A percentile compares a stretch with the other conserved stretches of the same genome.
phyloP scores from a whole-genome alignment of 1,140 invertebrate species.

The Pararge aegeria region DNA sequence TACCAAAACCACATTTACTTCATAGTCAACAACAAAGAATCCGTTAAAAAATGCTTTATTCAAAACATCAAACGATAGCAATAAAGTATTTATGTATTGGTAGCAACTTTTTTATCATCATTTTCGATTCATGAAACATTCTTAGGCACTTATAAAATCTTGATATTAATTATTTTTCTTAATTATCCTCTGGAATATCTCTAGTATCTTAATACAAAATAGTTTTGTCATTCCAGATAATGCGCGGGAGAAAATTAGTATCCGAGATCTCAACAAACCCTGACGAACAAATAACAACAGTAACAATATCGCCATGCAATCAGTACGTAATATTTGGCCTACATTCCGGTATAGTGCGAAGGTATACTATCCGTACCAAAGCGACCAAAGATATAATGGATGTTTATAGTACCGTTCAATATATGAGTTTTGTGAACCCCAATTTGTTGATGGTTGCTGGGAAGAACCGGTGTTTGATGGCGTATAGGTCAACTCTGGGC shows the following conservation, averaged over 20 bases:
- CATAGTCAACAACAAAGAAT: too few species aligned
- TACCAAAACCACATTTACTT: too few species aligned
- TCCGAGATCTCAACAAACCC: slow-evolving; percentile 54
- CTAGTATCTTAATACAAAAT: not conserved
- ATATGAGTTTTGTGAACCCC: slow-evolving; percentile 52
- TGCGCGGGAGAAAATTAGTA: slow-evolving; percentile 62
- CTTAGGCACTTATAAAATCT: too few species aligned
- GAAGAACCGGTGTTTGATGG: slow-evolving; percentile 61
- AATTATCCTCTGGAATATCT: too few species aligned
- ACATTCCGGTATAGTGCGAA: slow-evolving; percentile 50
- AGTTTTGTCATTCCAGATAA: slow-evolving; percentile 42
- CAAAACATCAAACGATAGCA: too few species aligned
- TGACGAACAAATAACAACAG: slow-evolving; percentile 51
- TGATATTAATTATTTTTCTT: too few species aligned
- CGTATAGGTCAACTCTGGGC: slow-evolving; percentile 38
- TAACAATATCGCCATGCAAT: slow-evolving; percentile 69
- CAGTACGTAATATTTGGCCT: slow-evolving; percentile 64
- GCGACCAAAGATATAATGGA: slow-evolving; percentile 55
- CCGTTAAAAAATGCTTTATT: too few species aligned
- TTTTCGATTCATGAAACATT: too few species aligned
- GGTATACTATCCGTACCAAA: slow-evolving; percentile 52
- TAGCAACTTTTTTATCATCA: too few species aligned
- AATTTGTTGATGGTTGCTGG: slow-evolving; percentile 57
- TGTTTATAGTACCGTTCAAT: slow-evolving; percentile 54
- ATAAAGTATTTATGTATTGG: too few species aligned